These are phyloP conservation scores for Callinectes sapidus DNA, from an alignment of 2,888 invertebrate species.

Conservation along the genomic window DNA sequence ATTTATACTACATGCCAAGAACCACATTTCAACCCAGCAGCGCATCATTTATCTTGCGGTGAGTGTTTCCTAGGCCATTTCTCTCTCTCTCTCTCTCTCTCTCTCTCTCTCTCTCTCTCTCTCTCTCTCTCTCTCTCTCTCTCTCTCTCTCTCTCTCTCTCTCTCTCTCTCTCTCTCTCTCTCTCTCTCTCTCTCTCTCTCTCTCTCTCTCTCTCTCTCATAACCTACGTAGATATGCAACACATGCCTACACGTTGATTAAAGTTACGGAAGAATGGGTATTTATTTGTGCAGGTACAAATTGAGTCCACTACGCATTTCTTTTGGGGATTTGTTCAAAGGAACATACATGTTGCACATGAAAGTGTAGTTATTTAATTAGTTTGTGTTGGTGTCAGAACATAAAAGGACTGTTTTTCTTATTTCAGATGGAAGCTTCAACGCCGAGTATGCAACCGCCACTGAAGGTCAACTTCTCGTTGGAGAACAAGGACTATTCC, in stretches of 20 bases:
- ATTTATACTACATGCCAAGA: background rate
- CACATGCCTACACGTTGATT: too few relatives aligned
- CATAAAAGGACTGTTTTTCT: background rate
- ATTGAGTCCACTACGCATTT: background rate
- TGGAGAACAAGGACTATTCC: background rate
- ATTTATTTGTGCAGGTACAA: background rate
- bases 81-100: background rate
- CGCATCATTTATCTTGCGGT: constrained; percentile 26
- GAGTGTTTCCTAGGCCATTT: background rate
- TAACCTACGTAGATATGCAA: background rate
- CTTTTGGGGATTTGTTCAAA: background rate
- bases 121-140: too few relatives aligned
- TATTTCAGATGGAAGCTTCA: constrained; percentile 1
- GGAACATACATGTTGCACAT: background rate
- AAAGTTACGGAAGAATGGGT: background rate
- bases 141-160: too few relatives aligned
- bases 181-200: too few relatives aligned
- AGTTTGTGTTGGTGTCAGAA: background rate
- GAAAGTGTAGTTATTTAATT: background rate
- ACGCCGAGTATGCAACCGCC: constrained; percentile 23
- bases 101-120: too few relatives aligned
- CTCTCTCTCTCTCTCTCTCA: background rate
- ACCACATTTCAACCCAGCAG: constrained; percentile 1
- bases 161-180: too few relatives aligned
- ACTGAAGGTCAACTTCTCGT: background rate